Evolutionary conservation across 2,888 invertebrate species (phyloP).

Genomic region (Eilema caniola): DNA sequence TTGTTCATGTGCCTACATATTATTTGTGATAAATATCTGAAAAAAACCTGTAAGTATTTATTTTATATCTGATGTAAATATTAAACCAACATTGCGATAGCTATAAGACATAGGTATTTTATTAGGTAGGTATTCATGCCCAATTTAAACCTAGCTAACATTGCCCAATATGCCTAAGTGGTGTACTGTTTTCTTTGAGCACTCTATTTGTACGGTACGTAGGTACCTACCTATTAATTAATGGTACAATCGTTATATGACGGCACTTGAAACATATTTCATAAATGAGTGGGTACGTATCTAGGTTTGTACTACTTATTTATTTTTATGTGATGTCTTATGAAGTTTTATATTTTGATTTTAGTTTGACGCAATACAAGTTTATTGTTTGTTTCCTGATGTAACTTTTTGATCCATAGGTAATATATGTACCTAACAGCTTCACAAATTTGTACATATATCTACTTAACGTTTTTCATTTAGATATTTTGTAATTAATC

Average conservation of each 20-base stretch:
- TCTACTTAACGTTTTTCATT: too few species aligned
- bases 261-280: background rate
- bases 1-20: constrained; percentile 37
- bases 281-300: too few species aligned
- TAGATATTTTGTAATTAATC: too few species aligned
- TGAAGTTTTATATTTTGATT: background rate
- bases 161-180: background rate
- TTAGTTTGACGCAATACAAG: background rate
- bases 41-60: constrained; percentile 34
- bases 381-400: background rate
- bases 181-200: background rate
- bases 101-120: background rate
- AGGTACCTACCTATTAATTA: background rate
- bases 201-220: background rate
- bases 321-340: background rate
- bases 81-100: background rate
- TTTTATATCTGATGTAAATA: background rate
- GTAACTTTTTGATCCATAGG: too few species aligned
- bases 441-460: too few species aligned
- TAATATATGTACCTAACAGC: too few species aligned
- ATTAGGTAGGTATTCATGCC: background rate
- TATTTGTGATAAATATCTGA: constrained; percentile 28
- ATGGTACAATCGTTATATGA: background rate
- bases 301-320: too few species aligned
- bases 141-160: background rate